Base-by-base conservation (phyloP, 2,888 invertebrate genomes). In the Polydrusus tereticollis region DNA sequence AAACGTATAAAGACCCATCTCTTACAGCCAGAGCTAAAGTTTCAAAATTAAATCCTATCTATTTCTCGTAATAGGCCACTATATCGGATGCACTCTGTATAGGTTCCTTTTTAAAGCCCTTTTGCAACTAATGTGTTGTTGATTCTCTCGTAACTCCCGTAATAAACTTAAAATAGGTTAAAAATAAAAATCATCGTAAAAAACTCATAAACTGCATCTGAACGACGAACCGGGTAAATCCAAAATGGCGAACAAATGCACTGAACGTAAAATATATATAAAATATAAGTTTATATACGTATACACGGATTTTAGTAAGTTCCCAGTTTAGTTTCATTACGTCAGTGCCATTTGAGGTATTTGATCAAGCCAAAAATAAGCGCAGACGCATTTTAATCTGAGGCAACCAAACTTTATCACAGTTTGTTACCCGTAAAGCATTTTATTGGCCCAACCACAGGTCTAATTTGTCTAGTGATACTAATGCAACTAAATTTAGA, bases 181-280 rank as follows among this genome's bases (percentile, higher is more conserved):
- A 45, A 20, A 45, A 45, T 45, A 45, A 45, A 45, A 45, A 20
- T 20, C 45, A 45, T 45, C 45, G 45, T 45, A 45, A 20, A 20
- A 45, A 45, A 45, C 20, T 18, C 45, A 45, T 45, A 45, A 45
- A 45, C 7, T 45, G 45, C 45, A 45, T 20, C 8, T 7, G 20
- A 45, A n/a, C 38, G 38, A 45, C 45, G 18, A 8, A 45, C 7
- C 18, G 8, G 12, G 10, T 45, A 45, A 45, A 45, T 45, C 45
- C 3, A 43, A 43, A n/a, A 14, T 14, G 14, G 45, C 12, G 45
- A 18, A 20, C 10, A 18, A 45, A 18, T 20, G 45, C 45, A 45
- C 20, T 18, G 20, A 38, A 18, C 20, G 8, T 45, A 45, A 45
- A 45, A 45, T 38, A n/a, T 38, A 12, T 38, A 12, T 38, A 26